phyloP scores from a whole-genome alignment of 2,888 invertebrate species.

The Teleogryllus oceanicus region DNA sequence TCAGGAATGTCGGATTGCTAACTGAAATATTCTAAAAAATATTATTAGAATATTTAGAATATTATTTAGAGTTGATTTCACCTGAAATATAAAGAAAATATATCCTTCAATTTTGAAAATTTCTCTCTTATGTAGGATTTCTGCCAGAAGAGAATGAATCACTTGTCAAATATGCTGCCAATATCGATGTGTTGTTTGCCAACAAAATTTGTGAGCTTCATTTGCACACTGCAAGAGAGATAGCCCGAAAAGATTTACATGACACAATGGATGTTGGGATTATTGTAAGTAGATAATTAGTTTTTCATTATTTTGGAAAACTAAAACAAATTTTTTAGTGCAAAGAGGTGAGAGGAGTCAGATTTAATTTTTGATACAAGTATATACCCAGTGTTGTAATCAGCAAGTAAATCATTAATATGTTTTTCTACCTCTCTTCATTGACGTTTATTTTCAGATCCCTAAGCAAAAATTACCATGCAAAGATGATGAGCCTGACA shows the following conservation, averaged over 20 bases:
- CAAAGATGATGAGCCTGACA: conserved; percentile 20
- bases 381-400: too few species aligned
- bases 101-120: too few species aligned
- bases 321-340: too few species aligned
- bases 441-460: neutral
- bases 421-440: neutral
- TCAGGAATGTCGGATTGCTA: too few species aligned
- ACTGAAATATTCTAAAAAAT: too few species aligned
- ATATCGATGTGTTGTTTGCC: conserved; percentile 72
- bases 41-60: too few species aligned
- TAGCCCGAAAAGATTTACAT: conserved; percentile 80
- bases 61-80: neutral
- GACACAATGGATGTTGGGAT: conserved; percentile 56
- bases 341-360: too few species aligned
- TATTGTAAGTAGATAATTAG: conserved; percentile 25
- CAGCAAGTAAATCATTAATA: too few species aligned
- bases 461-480: neutral
- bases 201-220: conserved; percentile 72
- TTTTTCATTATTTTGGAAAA: conserved; percentile 30
- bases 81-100: too few species aligned
- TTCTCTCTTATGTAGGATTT: conserved; percentile 48
- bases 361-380: too few species aligned
- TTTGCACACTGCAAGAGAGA: conserved; percentile 61
- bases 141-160: conserved; percentile 56
- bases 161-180: conserved; percentile 65